Conservation (phyloP, 2,797 vertebrate genomes). For the Chaetophractus vellerosus region DNA sequence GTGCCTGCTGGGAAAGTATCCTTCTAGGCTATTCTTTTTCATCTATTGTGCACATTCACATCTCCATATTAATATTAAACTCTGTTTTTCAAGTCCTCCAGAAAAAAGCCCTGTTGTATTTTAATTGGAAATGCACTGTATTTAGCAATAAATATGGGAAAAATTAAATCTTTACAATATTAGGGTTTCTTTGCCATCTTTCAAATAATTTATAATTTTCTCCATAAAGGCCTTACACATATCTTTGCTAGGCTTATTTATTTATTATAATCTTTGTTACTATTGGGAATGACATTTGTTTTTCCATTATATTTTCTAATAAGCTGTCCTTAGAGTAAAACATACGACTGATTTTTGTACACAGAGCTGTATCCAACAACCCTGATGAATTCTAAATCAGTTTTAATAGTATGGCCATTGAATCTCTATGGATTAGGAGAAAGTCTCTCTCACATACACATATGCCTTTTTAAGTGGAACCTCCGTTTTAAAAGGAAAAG, state of each 20-base stretch:
- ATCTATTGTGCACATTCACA: neutral
- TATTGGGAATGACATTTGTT: neutral
- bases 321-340: neutral
- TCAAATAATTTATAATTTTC: slow-evolving; percentile 51
- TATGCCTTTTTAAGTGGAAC: neutral
- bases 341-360: neutral
- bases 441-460: neutral
- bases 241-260: slow-evolving; percentile 39
- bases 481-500: slow-evolving; percentile 39
- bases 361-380: neutral
- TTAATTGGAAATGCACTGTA: slow-evolving; percentile 23
- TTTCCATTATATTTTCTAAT: slow-evolving; percentile 48
- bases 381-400: neutral
- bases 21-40: neutral
- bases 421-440: neutral
- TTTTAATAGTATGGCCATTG: neutral
- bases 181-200: neutral
- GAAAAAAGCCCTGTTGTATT: neutral
- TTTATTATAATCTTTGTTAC: slow-evolving; percentile 7
- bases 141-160: neutral
- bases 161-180: slow-evolving; percentile 56
- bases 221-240: neutral
- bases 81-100: neutral
- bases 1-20: neutral
- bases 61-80: slow-evolving; percentile 46